These are phyloP conservation scores for Rhynchophorus ferrugineus DNA, from an alignment of 1,140 invertebrate species.

Conservation along the genomic window DNA sequence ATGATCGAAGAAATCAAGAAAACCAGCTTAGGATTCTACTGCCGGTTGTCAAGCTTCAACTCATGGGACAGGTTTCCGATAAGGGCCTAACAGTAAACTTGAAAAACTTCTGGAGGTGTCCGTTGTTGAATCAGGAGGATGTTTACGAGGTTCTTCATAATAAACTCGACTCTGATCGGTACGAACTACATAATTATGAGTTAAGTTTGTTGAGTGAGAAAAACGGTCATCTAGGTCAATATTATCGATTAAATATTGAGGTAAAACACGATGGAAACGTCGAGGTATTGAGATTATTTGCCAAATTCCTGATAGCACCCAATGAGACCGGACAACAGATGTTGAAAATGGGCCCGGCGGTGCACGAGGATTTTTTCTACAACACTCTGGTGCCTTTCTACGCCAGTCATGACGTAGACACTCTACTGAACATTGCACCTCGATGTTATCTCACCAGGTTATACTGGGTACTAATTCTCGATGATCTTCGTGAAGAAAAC, in stretches of 20 bases:
- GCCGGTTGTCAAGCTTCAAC: slow-evolving; percentile 7
- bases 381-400: slow-evolving; percentile 11
- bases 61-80: not conserved
- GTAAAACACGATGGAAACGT: not conserved
- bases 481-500: slow-evolving; percentile 11
- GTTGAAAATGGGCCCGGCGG: not conserved
- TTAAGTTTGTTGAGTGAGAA: slow-evolving; percentile 7
- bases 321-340: slow-evolving; percentile 8
- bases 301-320: slow-evolving; percentile 15
- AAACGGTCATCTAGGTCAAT: slow-evolving; percentile 23
- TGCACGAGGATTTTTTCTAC: slow-evolving; percentile 27
- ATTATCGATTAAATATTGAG: slow-evolving; percentile 15
- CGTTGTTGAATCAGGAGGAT: slow-evolving; percentile 13
- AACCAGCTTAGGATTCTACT: slow-evolving; percentile 1
- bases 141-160: slow-evolving; percentile 11
- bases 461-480: slow-evolving; percentile 21
- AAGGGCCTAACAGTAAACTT: slow-evolving; percentile 6
- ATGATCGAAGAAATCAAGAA: not conserved
- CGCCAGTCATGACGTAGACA: slow-evolving; percentile 2
- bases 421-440: slow-evolving; percentile 17
- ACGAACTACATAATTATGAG: slow-evolving; percentile 8
- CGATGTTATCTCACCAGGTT: slow-evolving; percentile 14
- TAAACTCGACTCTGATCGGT: slow-evolving; percentile 2
- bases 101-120: not conserved
- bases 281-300: slow-evolving; percentile 15